Percentiles rank a stretch among this genome's conserved stretches.
Evolutionary conservation across 2,888 invertebrate species (phyloP).

Genomic region (Drepana falcataria): DNA sequence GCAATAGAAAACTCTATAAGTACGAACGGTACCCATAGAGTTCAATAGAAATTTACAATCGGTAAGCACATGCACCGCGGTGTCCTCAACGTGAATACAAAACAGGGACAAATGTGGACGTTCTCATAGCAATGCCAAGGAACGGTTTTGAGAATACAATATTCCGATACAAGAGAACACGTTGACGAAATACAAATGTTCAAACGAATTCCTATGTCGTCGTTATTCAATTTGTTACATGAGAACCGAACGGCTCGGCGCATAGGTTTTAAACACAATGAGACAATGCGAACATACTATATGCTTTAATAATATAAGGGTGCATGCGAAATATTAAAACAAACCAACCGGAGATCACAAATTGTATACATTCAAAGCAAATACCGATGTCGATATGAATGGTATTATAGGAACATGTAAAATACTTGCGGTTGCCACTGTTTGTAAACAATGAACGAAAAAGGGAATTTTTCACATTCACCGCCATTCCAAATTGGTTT

Average conservation of each 20-base stretch:
- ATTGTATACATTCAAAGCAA: constrained; percentile 14
- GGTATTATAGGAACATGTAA: constrained; percentile 20
- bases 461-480: constrained; percentile 48
- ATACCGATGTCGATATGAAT: constrained; percentile 20
- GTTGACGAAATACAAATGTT: constrained; percentile 56
- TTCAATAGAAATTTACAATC: constrained; percentile 49
- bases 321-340: neutral
- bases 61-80: constrained; percentile 47
- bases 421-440: constrained; percentile 29
- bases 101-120: constrained; percentile 41
- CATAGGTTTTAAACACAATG: constrained; percentile 1
- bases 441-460: constrained; percentile 35
- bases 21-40: constrained; percentile 37
- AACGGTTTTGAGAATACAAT: constrained; percentile 75
- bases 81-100: constrained; percentile 47
- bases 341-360: constrained; percentile 6
- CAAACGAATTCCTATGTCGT: constrained; percentile 57
- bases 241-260: constrained; percentile 40
- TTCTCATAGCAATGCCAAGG: constrained; percentile 66
- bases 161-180: constrained; percentile 58
- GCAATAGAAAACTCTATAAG: constrained; percentile 31
- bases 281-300: neutral
- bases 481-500: constrained; percentile 48
- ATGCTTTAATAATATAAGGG: neutral
- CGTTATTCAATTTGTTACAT: constrained; percentile 59